phyloP scores from a whole-genome alignment of 2,113 vertebrate genomes.

The Perca fluviatilis region DNA sequence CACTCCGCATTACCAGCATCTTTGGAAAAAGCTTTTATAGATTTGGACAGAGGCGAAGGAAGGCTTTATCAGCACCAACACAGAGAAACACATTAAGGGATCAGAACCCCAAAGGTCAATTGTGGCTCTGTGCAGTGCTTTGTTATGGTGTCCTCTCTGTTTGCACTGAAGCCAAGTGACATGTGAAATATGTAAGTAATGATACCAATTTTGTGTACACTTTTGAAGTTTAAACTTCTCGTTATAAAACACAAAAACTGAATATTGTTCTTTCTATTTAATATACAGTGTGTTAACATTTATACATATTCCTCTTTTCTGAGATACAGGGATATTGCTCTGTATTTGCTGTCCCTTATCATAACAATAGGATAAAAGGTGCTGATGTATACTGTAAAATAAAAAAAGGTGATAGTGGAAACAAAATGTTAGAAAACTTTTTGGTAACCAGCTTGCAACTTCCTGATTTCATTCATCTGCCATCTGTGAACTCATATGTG shows the following conservation, averaged over 20 bases:
- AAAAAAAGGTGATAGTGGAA: background rate
- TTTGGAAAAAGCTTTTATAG: constrained; percentile 69
- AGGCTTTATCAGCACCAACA: constrained; percentile 78
- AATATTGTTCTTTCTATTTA: background rate
- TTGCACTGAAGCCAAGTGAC: constrained; percentile 59
- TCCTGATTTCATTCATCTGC: constrained; percentile 11
- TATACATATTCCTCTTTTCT: background rate
- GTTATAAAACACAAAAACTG: background rate
- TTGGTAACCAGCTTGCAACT: background rate
- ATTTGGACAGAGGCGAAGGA: constrained; percentile 71
- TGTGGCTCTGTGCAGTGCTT: constrained; percentile 72
- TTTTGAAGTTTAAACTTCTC: constrained; percentile 1
- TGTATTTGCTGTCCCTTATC: background rate
- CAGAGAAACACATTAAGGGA: constrained; percentile 80
- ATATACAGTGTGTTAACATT: background rate
- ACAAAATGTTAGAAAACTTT: constrained; percentile 17
- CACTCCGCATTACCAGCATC: constrained; percentile 65
- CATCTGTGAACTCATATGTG: background rate
- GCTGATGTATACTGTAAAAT: background rate
- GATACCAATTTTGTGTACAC: constrained; percentile 22
- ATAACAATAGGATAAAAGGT: background rate
- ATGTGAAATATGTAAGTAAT: constrained; percentile 53
- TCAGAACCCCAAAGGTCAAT: constrained; percentile 82
- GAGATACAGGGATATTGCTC: background rate
- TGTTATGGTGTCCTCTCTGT: constrained; percentile 66